Percentiles rank a stretch among this genome's conserved stretches.
phyloP scores from a whole-genome alignment of 2,888 invertebrate species.

The Drosophila lutescens region DNA sequence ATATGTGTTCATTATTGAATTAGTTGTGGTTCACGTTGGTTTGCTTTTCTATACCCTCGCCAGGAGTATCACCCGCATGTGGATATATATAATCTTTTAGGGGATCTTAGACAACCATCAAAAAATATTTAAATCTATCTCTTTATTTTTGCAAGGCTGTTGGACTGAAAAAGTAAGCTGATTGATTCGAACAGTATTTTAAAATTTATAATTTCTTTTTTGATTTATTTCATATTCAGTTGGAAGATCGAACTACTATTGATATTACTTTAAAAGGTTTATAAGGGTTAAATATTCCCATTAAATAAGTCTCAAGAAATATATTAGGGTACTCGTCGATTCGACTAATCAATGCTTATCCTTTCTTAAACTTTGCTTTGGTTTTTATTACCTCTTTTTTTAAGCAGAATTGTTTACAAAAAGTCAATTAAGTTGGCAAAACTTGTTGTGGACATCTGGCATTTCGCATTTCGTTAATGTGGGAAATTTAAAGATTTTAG shows the following conservation, averaged over 20 bases:
- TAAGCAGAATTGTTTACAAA: constrained; percentile 36
- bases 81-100: background rate
- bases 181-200: no score
- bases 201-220: no score
- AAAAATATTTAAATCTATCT: background rate
- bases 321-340: background rate
- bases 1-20: constrained; percentile 81
- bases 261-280: no score
- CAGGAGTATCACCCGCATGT: background rate
- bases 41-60: constrained; percentile 12
- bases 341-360: background rate
- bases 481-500: constrained; percentile 30
- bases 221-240: no score
- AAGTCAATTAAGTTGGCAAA: constrained; percentile 74
- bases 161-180: no score
- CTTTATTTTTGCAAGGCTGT: no score
- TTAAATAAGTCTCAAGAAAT: background rate
- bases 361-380: constrained; percentile 4
- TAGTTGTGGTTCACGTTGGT: constrained; percentile 51
- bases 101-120: background rate
- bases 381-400: constrained; percentile 24
- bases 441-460: constrained; percentile 37
- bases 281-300: background rate
- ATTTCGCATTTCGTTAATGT: constrained; percentile 32
- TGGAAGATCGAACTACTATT: no score